Percentiles rank a stretch among this genome's conserved stretches.
Conservation (phyloP, 2,888 invertebrate species). For the Scrobipalpa atriplicella region DNA sequence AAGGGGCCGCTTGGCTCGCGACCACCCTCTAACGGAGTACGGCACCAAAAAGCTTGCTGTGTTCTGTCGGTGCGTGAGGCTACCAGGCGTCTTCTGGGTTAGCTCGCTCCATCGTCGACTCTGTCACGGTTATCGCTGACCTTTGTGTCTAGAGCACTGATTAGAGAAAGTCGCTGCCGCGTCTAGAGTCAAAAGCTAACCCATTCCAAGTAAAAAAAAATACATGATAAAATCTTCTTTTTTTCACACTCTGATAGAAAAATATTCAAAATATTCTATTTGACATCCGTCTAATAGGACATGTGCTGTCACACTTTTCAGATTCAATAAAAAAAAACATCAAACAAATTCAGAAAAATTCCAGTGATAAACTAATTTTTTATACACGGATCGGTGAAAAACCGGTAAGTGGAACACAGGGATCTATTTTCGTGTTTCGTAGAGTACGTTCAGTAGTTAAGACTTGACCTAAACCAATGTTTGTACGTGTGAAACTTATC, state of each 20-base stretch:
- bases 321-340: neutral
- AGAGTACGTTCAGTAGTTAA: neutral
- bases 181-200: too few species aligned
- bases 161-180: too few species aligned
- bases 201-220: neutral
- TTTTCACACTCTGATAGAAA: constrained; percentile 1
- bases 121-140: too few species aligned
- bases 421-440: neutral
- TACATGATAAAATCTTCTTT: neutral
- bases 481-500: neutral
- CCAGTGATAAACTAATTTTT: neutral
- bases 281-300: neutral
- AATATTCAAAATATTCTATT: constrained; percentile 9
- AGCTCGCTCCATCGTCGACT: too few species aligned
- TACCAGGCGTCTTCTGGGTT: too few species aligned
- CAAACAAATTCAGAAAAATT: neutral
- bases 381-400: neutral
- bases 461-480: constrained; percentile 17
- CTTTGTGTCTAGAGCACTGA: too few species aligned
- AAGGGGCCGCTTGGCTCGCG: too few species aligned
- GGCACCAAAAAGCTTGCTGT: too few species aligned
- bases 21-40: too few species aligned
- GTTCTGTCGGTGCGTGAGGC: too few species aligned
- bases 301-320: neutral
- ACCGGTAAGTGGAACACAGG: neutral